A percentile compares a stretch with the other conserved stretches of the same genome.
Conservation (phyloP, 2,888 invertebrate species). For the Girardia tigrina region DNA sequence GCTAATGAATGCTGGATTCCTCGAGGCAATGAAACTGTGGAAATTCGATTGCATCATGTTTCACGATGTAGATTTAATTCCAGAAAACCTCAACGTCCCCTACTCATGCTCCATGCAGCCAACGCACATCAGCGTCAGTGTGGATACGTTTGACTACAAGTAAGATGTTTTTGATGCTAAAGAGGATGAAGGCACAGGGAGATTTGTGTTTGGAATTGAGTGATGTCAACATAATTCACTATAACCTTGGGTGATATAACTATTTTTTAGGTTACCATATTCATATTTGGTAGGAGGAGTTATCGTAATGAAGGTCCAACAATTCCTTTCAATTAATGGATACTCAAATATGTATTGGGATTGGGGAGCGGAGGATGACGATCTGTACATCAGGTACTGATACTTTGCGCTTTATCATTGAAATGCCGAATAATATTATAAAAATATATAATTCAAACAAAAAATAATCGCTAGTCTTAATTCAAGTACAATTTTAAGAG, state of each 20-base stretch:
- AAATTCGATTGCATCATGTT: conserved; percentile 35
- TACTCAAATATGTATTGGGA: conserved; percentile 36
- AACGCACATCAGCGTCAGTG: conserved; percentile 30
- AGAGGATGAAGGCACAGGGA: too few species aligned
- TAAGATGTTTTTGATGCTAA: neutral
- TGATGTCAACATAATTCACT: too few species aligned
- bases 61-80: conserved; percentile 35
- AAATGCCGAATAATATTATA: too few species aligned
- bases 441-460: too few species aligned
- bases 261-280: conserved; percentile 32
- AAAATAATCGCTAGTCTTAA: too few species aligned
- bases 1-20: conserved; percentile 47
- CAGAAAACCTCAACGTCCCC: conserved; percentile 29
- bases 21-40: conserved; percentile 40
- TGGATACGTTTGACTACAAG: conserved; percentile 33
- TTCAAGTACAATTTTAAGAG: too few species aligned
- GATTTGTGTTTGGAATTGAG: too few species aligned
- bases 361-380: conserved; percentile 36
- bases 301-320: conserved; percentile 29
- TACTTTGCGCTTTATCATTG: too few species aligned
- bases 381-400: conserved; percentile 28
- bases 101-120: conserved; percentile 32
- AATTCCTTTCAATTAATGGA: conserved; percentile 33
- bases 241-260: too few species aligned
- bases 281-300: conserved; percentile 34